Conservation (phyloP, 2,797 vertebrate species). For the Merluccius polli region DNA sequence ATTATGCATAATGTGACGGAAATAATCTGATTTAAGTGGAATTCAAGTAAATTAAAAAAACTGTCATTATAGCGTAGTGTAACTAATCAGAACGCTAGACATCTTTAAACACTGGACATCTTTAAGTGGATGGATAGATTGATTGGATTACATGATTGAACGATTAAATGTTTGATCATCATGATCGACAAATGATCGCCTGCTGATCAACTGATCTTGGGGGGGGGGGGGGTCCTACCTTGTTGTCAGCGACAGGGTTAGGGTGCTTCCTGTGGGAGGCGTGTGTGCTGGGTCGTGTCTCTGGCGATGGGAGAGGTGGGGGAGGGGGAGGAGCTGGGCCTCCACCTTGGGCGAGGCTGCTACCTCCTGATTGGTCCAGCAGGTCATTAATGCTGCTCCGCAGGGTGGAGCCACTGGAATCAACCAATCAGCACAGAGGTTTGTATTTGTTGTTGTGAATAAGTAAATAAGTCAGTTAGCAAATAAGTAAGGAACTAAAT, state of each 20-base stretch:
- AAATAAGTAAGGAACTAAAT: background rate
- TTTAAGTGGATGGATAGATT: no score
- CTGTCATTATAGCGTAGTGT: background rate
- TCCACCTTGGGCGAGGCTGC: background rate
- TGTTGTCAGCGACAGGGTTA: background rate
- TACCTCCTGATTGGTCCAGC: conserved; percentile 51
- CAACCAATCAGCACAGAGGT: background rate
- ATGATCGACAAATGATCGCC: no score
- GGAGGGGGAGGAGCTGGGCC: conserved; percentile 26
- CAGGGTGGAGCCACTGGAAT: conserved; percentile 32
- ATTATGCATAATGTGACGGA: background rate
- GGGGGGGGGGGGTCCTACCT: background rate
- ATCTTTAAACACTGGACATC: no score
- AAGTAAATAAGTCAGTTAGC: background rate
- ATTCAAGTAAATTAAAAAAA: background rate
- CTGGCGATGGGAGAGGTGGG: conserved; percentile 16
- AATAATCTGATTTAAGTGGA: background rate
- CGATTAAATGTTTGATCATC: background rate
- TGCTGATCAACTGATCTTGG: background rate
- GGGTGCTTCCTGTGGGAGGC: conserved; percentile 18
- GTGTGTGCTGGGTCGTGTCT: conserved; percentile 27
- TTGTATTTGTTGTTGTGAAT: background rate
- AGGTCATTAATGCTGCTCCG: conserved; percentile 72
- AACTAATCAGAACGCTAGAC: no score
- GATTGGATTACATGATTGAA: background rate